Evolutionary conservation across 1,140 invertebrate species (phyloP).

Genomic region (Rhopalosiphum padi): DNA sequence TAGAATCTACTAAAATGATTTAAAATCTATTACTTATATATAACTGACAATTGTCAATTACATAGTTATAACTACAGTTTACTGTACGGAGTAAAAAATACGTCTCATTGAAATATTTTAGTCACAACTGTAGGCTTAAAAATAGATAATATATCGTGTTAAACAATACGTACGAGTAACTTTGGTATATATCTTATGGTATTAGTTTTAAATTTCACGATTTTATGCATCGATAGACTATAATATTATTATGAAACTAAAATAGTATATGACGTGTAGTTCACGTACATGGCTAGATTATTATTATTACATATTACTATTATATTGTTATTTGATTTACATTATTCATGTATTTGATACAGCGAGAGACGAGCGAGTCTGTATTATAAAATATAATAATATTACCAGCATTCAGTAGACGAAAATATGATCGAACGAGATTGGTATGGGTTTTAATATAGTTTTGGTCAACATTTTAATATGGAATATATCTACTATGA

Average conservation of each 20-base stretch:
- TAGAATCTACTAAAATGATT: too few relatives aligned
- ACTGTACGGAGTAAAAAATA: neutral
- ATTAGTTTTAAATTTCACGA: neutral
- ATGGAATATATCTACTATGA: neutral
- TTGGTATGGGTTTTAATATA: neutral
- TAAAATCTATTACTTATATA: too few relatives aligned
- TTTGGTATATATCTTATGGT: neutral
- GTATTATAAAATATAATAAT: conserved; percentile 8
- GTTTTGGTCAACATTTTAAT: neutral
- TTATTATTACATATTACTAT: neutral
- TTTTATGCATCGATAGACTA: neutral
- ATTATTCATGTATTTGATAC: conserved; percentile 8
- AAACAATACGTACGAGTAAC: neutral
- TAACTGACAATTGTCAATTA: neutral
- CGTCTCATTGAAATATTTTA: neutral
- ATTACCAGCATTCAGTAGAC: neutral
- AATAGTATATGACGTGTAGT: neutral
- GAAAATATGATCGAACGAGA: neutral
- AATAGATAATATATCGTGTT: neutral
- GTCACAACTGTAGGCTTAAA: neutral
- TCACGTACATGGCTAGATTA: neutral
- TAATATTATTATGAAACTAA: neutral
- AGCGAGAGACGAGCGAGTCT: neutral
- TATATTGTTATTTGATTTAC: conserved; percentile 2
- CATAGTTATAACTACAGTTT: too few relatives aligned